Base-by-base conservation (phyloP, 2,797 vertebrate genomes). In the Anas georgica region DNA sequence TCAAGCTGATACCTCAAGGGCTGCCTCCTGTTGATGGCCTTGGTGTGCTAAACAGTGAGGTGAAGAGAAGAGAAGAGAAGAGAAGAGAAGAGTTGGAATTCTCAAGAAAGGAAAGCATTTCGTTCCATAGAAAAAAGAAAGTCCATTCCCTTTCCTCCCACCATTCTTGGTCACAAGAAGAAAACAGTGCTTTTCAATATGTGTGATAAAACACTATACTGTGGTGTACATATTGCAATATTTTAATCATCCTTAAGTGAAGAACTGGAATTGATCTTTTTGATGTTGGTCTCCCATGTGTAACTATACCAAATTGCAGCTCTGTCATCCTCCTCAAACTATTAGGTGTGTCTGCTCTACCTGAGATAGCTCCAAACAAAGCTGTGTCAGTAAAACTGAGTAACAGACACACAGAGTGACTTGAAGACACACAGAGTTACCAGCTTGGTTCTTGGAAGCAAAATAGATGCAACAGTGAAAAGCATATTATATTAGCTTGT, bases 11-110 rank as follows among this genome's bases (percentile, higher is more conserved):
- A 99, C 83, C 99, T 98, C 75, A 99, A 95, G 5, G 99, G 99
- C 95, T 99, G 98, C 94, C 99, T 99, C 97, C 99, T 98, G 98
- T 99, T 99, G 96, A 99, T 98, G 78, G 99, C 98, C 97, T 99
- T 99, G 18, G 99, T 98, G 98, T 99, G 97, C 95, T 91, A 45
- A 17, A 81, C 5, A 52, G 73, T 81, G 83, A 95, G 91, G 54
- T 14, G 78, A 94, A 92, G 64, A 78, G 72, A 96, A 35, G 55
- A 87, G 78, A 94, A 92, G 64, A 78, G 72, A 96, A 35, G 55
- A 87, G 17, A 91, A 35, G 56, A 87, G 17, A 91, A 63, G 94
- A 70, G 25, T 56, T 94, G 59, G 76, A 95, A 50, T 54, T 58
- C 18, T 69, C 29, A 41, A 18, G 58, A 63, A 6, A 54, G 25